Evolutionary conservation across 2,888 invertebrate genomes (phyloP), one percentile per base, ranked within the genome.

Genomic region (Amphipyra tragopoginis): DNA sequence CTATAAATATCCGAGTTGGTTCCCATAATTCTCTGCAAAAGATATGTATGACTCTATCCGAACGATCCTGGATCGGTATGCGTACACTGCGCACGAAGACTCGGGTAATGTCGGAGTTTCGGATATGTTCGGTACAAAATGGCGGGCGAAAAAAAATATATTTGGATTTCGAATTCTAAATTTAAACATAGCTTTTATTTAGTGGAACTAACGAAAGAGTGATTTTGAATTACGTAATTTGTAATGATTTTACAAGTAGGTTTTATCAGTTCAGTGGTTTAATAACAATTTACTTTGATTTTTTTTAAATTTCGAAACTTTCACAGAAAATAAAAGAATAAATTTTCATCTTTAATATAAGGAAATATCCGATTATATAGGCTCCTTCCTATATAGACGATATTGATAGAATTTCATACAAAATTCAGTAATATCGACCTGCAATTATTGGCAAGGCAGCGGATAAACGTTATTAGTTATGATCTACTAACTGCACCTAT

Each of bases 1-100:
- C 86, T 81, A 88, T 87, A 88, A 86, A 86, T 87, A 86, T 84
- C 78, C 73, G 56, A 56, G 75, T 70, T 77, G 71, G 56, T 79
- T 83, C 83, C 77, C 85, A 88, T 87, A 88, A 86, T 82, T 88
- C 85, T 85, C 69, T 44, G 54, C 71, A 70, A 57, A 75, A 86
- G 83, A 85, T 87, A 87, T 83, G 82, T 87, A 87, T 86, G 86
- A 81, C 88, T 88, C 80, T 83, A 86, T 88, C 78, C 67, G 55
- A 48, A 52, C 47, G 61, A 71, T 69, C 64, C 66, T 29, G 50
- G 63, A 15, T 52, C 49, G 65, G 64, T 67, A 47, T 42, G 70
- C 56, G 81, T 80, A 83, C 79, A 71, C 75, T 72, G 75, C 14
- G 45, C 49, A 51, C 67, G 62, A 75, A 34, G 11, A 2, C 33